These are phyloP conservation scores for Lonchura striata DNA, from an alignment of 2,113 vertebrate species.

Conservation along the genomic window DNA sequence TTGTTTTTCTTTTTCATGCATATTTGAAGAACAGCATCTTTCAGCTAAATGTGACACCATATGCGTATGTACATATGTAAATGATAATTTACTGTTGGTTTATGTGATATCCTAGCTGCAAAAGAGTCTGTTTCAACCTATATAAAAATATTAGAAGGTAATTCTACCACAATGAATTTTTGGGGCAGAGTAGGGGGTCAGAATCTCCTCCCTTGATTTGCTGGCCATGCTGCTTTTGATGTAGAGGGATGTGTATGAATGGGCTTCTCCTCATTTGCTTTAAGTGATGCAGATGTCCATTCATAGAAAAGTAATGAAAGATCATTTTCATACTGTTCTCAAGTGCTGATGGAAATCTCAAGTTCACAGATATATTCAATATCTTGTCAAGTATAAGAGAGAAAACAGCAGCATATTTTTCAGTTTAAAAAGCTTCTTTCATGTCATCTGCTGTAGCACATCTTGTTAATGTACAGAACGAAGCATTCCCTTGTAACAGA, in stretches of 20 bases:
- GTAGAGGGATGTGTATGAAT: not conserved
- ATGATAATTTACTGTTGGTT: not conserved
- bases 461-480: not conserved
- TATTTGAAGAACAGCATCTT: not conserved
- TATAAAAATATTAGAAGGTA: not conserved
- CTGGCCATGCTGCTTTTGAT: not conserved
- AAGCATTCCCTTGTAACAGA: not conserved
- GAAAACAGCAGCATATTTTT: not conserved
- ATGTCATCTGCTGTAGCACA: not conserved
- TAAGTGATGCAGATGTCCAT: not conserved
- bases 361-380: not conserved
- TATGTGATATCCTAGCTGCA: not conserved
- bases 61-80: not conserved
- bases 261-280: not conserved
- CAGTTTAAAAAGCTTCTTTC: conserved; percentile 15
- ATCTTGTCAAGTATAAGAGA: not conserved
- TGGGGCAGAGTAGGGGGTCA: not conserved
- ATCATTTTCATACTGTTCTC: not conserved
- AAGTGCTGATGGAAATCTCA: not conserved
- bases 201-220: not conserved
- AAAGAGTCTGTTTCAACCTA: conserved; percentile 30
- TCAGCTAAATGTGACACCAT: not conserved
- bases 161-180: not conserved
- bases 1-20: not conserved
- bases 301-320: conserved; percentile 3